Evolutionary conservation across 2,888 invertebrate species (phyloP).

Genomic region (Drosophila histrio): DNA sequence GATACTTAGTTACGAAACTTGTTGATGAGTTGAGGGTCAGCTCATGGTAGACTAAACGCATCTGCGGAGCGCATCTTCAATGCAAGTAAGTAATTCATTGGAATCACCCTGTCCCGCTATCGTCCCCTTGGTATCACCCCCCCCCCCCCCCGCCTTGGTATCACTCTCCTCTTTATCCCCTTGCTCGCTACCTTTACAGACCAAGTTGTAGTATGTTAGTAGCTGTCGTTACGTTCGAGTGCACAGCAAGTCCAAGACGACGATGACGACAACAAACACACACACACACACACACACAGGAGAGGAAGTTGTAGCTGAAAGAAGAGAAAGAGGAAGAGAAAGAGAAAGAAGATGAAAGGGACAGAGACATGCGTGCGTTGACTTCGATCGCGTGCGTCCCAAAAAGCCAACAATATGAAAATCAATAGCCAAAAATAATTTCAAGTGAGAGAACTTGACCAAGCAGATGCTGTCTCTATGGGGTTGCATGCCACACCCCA

Average conservation of each 20-base stretch:
- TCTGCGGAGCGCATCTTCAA: conserved; percentile 12
- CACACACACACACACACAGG: conserved; percentile 10
- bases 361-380: conserved; percentile 52
- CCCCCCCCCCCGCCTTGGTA: neutral
- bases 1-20: conserved; percentile 1
- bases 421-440: conserved; percentile 64
- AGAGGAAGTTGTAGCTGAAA: conserved; percentile 8
- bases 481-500: conserved; percentile 63
- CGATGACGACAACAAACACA: neutral
- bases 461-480: conserved; percentile 50
- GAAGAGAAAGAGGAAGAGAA: neutral
- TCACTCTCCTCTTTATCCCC: neutral
- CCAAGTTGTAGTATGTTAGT: neutral
- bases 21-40: conserved; percentile 10
- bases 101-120: neutral
- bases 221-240: conserved; percentile 41
- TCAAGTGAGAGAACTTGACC: conserved; percentile 1
- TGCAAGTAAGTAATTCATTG: neutral
- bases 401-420: conserved; percentile 37
- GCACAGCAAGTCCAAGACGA: conserved; percentile 40
- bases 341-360: neutral
- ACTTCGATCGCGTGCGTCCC: conserved; percentile 64
- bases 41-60: conserved; percentile 6
- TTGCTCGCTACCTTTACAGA: neutral
- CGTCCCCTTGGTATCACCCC: neutral